Base-by-base conservation (phyloP, 2,888 invertebrate species). In the Xanthia icteritia region DNA sequence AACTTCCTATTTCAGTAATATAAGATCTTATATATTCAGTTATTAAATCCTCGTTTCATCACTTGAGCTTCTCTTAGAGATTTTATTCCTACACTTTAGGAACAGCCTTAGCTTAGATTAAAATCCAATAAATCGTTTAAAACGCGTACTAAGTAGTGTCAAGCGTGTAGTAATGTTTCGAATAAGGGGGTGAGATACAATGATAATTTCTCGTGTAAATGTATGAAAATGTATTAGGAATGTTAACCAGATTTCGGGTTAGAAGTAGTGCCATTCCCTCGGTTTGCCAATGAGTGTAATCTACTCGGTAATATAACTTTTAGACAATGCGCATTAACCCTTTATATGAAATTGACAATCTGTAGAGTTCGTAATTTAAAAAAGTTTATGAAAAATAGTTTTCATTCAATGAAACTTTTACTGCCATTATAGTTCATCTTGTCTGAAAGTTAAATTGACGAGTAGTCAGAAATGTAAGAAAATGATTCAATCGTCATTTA, bases 21-120 rank as follows among this genome's bases (percentile, higher is more conserved):
- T 51, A 6, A 8, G 13, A 39, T 36, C 1, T n/a, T n/a, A n/a
- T n/a, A n/a, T 75, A 70, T n/a, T 78, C 11, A 27, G 13, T 75
- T 36, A 65, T 67, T 54, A 63, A 75, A 61, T 60, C 65, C 61
- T 15, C 51, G 54, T 66, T 61, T 69, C 67, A 76, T 73, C 56
- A 60, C 36, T 27, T 68, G 60, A 71, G 54, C 31, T 31, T 31
- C 64, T 75, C 61, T 84, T 72, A 66, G 79, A 84, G 72, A 86
- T 84, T 79, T 79, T 87, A 79, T 87, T 84, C 75, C 66, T 76
- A 61, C 73, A 42, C 1, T 4, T 66, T 86, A 79, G 58, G 54
- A 69, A 80, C 81, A 78, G 86, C 87, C 83, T 90, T 90, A 91
- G 91, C 91, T 91, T 90, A 91, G 89, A 90, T 77, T 79, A 79